Evolutionary conservation across 2,113 vertebrate genomes (phyloP), one percentile per base, ranked within the genome.

Genomic region (Vombatus ursinus): DNA sequence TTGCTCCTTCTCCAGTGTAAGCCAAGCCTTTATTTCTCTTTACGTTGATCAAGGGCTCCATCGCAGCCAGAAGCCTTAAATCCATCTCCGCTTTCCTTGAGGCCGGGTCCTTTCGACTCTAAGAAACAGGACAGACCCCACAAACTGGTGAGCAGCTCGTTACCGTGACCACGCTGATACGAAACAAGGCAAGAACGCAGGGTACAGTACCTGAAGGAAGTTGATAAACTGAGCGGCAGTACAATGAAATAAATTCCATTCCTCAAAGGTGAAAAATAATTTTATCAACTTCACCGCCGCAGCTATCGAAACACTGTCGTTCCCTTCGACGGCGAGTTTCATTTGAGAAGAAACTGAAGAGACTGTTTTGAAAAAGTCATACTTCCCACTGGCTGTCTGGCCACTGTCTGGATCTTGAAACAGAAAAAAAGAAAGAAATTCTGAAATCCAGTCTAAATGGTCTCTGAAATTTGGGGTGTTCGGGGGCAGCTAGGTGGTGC

Each of bases 211-310:
- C 98, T 99, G 98, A 97, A 99, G 98, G 96, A 99, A 98, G 91
- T 96, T 93, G 94, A 98, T 92, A 97, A 99, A 98, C 48, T 98
- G 95, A 54, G 57, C 91, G 94, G 98, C 14, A 91, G 99, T 97
- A 90, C 98, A 98, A 96, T 98, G 97, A 98, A 99, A 99, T 24
- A 98, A 93, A 0, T 99, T 98, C 98, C 98, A 99, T 54, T 99
- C 99, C 95, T 99, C 99, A 96, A 99, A 99, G 94, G 97, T 99
- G 98, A 99, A 99, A 96, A 99, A 98, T 96, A 99, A 97, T 97
- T 99, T 99, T 92, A 99, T 94, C 97, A 99, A 99, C 98, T 98
- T 99, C 97, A 99, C 97, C 4, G 99, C 99, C 96, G 99, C 99
- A 68, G 98, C 97, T 97, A 99, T 93, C 92, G 99, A 98, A 89